Conservation (phyloP, 2,797 vertebrate species). For the Sebastes flavidus region DNA sequence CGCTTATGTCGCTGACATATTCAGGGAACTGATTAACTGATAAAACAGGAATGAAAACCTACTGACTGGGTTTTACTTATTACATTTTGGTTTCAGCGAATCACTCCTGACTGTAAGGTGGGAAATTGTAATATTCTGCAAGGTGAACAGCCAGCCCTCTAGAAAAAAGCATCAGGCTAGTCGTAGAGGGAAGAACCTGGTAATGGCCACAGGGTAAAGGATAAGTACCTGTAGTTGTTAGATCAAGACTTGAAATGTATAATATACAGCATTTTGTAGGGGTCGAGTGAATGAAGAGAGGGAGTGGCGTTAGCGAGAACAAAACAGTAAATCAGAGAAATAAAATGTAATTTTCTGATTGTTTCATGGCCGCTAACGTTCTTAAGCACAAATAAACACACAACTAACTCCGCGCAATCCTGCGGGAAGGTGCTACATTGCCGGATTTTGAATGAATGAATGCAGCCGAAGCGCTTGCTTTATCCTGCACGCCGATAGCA, state of each 20-base stretch:
- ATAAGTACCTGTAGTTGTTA: neutral
- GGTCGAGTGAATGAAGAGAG: neutral
- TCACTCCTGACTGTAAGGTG: neutral
- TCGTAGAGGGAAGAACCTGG: neutral
- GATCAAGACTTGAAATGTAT: neutral
- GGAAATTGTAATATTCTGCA: neutral
- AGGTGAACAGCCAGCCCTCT: neutral
- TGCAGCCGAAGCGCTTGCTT: neutral
- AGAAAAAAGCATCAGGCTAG: neutral
- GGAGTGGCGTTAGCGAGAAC: neutral
- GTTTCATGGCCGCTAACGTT: neutral
- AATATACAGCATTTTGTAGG: neutral
- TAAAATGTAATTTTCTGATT: neutral
- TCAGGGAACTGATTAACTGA: conserved; percentile 5
- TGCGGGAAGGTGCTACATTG: neutral
- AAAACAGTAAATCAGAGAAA: neutral
- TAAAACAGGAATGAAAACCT: conserved; percentile 1
- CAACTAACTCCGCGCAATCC: neutral
- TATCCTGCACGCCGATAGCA: neutral
- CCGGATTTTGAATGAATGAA: neutral
- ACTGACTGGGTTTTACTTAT: neutral
- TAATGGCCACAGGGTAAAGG: neutral
- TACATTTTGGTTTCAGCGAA: conserved; percentile 14
- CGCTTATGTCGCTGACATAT: neutral
- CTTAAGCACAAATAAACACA: neutral